A percentile compares a stretch with the other conserved stretches of the same genome.
Evolutionary conservation across 2,113 vertebrate genomes (phyloP).

Genomic region (Lepisosteus oculatus): DNA sequence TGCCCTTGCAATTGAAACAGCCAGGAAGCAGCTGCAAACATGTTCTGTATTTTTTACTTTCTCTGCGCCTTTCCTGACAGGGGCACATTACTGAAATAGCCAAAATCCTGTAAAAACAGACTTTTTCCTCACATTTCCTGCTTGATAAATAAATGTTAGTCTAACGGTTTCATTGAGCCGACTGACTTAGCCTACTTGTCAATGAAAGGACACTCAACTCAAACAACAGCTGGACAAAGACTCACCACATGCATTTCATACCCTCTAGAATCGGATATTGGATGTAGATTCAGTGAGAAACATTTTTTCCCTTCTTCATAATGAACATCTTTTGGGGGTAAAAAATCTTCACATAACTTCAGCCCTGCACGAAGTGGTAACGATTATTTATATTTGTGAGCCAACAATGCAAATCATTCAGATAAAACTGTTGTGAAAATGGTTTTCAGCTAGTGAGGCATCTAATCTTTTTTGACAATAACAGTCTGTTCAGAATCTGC

Average conservation of each 20-base stretch:
- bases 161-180: constrained; percentile 38
- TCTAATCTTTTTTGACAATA: not conserved
- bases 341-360: too few species aligned
- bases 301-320: too few species aligned
- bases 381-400: too few species aligned
- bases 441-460: not conserved
- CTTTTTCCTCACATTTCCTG: constrained; percentile 61
- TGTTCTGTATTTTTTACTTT: constrained; percentile 51
- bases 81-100: constrained; percentile 46
- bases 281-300: not conserved
- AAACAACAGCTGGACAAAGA: constrained; percentile 17
- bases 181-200: constrained; percentile 37
- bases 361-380: too few species aligned
- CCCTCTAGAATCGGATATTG: too few species aligned
- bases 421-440: not conserved
- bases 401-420: too few species aligned
- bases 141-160: constrained; percentile 42
- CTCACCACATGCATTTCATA: too few species aligned
- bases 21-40: constrained; percentile 63
- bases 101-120: constrained; percentile 67
- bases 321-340: too few species aligned
- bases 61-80: constrained; percentile 47
- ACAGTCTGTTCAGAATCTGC: not conserved
- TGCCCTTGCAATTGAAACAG: constrained; percentile 41
- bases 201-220: constrained; percentile 2